phyloP scores from a whole-genome alignment of 2,888 invertebrate species.

The Noctuana brunneofusca region DNA sequence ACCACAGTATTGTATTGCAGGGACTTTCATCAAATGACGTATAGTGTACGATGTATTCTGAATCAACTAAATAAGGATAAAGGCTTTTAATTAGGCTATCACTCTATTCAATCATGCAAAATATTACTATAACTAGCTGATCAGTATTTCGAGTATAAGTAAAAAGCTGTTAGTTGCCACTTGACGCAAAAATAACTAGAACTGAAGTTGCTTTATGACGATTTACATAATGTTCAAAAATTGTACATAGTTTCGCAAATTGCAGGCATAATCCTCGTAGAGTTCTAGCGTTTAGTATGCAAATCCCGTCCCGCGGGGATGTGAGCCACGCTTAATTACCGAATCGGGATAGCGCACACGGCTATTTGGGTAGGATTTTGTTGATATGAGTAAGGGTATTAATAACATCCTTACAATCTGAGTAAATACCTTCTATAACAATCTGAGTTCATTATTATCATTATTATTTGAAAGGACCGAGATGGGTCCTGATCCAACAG shows the following conservation, averaged over 20 bases:
- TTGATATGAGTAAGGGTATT: not conserved
- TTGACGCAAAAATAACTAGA: not conserved
- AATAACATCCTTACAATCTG: not conserved
- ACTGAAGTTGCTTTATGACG: not conserved
- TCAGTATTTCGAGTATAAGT: too few species aligned
- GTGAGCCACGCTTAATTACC: constrained; percentile 5
- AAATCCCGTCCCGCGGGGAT: not conserved
- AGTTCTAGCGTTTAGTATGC: constrained; percentile 10
- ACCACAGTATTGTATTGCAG: not conserved
- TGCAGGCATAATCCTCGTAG: not conserved
- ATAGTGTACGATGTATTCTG: too few species aligned
- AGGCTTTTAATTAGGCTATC: too few species aligned
- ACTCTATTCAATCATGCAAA: too few species aligned
- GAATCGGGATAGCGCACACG: not conserved
- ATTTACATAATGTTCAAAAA: constrained; percentile 13
- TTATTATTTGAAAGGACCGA: too few species aligned
- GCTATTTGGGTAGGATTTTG: not conserved
- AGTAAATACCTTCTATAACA: too few species aligned
- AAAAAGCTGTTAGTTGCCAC: not conserved
- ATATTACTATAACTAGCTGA: too few species aligned
- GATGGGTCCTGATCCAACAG: too few species aligned
- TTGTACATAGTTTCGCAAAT: constrained; percentile 8
- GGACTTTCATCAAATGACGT: not conserved
- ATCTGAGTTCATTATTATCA: too few species aligned
- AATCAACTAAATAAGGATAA: too few species aligned